A percentile compares a stretch with the other conserved stretches of the same genome.
phyloP scores from a whole-genome alignment of 2,888 invertebrate genomes.

The Xestia c-nigrum region DNA sequence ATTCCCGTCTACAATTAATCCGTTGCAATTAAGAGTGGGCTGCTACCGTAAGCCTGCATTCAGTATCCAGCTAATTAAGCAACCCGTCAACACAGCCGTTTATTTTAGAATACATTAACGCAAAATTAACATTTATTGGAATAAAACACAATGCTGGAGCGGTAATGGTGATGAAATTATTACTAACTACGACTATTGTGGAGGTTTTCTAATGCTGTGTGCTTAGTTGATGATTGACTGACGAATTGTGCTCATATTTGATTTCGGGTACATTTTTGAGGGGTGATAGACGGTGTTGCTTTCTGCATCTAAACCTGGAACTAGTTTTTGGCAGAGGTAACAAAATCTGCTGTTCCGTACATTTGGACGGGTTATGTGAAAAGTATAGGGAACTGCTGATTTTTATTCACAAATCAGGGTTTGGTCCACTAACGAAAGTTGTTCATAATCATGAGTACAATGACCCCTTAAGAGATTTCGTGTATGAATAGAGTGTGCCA shows the following conservation, averaged over 20 bases:
- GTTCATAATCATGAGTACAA: no score
- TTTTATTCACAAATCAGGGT: no score
- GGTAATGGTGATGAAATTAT: slow-evolving; percentile 61
- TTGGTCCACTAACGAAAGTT: no score
- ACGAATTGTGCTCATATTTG: background rate
- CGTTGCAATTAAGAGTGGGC: slow-evolving; percentile 60
- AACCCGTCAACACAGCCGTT: slow-evolving; percentile 73
- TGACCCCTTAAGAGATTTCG: no score
- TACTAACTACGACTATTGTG: slow-evolving; percentile 66
- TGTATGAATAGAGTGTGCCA: no score
- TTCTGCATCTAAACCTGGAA: background rate
- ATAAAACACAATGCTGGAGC: slow-evolving; percentile 64
- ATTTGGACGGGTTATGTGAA: no score
- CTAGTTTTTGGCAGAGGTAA: background rate
- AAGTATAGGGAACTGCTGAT: no score
- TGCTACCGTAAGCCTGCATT: slow-evolving; percentile 54
- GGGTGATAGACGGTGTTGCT: background rate
- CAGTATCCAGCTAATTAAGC: slow-evolving; percentile 71
- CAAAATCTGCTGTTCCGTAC: no score
- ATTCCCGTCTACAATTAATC: slow-evolving; percentile 43
- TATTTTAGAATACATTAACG: slow-evolving; percentile 79
- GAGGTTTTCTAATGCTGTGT: slow-evolving; percentile 54
- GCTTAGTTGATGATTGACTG: slow-evolving; percentile 48
- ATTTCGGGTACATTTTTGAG: background rate
- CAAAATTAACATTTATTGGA: slow-evolving; percentile 77